Conservation (phyloP, 2,888 invertebrate species). For the Apantesis nais region DNA sequence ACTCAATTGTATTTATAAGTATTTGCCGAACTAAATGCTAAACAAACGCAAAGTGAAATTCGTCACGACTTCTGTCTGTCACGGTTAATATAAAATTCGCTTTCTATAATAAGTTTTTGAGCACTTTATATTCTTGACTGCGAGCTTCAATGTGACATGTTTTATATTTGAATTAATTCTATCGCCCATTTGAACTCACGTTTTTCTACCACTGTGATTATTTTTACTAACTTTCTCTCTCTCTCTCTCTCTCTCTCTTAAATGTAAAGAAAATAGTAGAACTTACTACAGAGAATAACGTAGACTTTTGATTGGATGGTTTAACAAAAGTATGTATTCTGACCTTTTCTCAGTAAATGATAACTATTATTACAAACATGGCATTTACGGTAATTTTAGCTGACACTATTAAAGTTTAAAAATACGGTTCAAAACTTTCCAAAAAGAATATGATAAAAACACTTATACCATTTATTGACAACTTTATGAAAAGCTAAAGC, state of each 20-base stretch:
- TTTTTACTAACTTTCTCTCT: not conserved
- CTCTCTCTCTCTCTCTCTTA: too few species aligned
- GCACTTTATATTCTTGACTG: conserved; percentile 30
- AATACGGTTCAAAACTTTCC: too few species aligned
- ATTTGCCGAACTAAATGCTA: not conserved
- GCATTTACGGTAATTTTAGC: too few species aligned
- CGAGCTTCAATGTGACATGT: conserved; percentile 19
- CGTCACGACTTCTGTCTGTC: conserved; percentile 52
- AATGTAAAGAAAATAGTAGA: too few species aligned
- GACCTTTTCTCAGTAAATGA: too few species aligned
- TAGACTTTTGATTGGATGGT: too few species aligned
- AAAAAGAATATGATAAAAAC: too few species aligned
- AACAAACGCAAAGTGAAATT: conserved; percentile 52
- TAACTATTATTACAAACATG: too few species aligned
- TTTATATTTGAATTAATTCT: conserved; percentile 29
- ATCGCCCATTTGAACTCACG: conserved; percentile 7
- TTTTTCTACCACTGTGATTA: not conserved
- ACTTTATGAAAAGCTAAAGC: too few species aligned
- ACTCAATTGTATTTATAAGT: not conserved
- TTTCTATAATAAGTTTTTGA: conserved; percentile 50
- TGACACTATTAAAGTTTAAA: too few species aligned
- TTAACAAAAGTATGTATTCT: too few species aligned
- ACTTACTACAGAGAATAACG: not conserved
- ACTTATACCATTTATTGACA: too few species aligned
- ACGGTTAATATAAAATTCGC: conserved; percentile 60